Evolutionary conservation across 2,797 vertebrate species (phyloP).

Genomic region (Picus viridis): DNA sequence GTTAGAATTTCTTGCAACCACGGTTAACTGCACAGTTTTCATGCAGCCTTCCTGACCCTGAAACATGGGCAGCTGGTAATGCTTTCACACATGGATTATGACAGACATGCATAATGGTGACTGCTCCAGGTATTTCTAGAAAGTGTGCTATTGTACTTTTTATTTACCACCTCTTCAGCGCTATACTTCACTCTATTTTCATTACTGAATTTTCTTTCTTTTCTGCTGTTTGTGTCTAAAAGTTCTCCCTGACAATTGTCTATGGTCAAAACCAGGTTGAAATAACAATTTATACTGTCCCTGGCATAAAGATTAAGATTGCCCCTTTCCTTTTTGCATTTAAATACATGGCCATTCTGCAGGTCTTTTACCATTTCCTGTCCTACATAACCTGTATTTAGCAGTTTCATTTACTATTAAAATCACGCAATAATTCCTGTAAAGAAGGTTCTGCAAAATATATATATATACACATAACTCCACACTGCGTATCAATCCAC

Average conservation of each 20-base stretch:
- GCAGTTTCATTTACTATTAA: conserved; percentile 57
- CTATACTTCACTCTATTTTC: background rate
- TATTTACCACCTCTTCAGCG: background rate
- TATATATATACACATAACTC: background rate
- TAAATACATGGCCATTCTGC: conserved; percentile 3
- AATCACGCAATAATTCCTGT: conserved; percentile 24
- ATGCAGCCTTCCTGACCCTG: background rate
- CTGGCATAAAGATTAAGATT: background rate
- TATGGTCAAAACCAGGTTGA: background rate
- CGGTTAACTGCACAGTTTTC: background rate
- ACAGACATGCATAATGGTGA: background rate
- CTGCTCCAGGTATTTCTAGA: background rate
- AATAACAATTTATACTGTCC: background rate
- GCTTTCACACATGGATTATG: background rate
- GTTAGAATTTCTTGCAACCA: background rate
- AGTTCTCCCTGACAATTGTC: background rate
- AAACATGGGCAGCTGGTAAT: background rate
- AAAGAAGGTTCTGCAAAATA: conserved; percentile 55
- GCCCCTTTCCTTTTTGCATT: conserved; percentile 27
- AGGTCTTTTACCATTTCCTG: conserved; percentile 20
- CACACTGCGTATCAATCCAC: background rate
- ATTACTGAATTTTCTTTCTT: background rate
- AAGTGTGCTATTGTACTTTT: background rate
- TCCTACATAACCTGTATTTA: conserved; percentile 60
- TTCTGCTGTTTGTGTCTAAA: background rate